Percentiles rank a stretch among this genome's conserved stretches.
Evolutionary conservation across 2,113 vertebrate species (phyloP).

Genomic region (Eidolon helvum): DNA sequence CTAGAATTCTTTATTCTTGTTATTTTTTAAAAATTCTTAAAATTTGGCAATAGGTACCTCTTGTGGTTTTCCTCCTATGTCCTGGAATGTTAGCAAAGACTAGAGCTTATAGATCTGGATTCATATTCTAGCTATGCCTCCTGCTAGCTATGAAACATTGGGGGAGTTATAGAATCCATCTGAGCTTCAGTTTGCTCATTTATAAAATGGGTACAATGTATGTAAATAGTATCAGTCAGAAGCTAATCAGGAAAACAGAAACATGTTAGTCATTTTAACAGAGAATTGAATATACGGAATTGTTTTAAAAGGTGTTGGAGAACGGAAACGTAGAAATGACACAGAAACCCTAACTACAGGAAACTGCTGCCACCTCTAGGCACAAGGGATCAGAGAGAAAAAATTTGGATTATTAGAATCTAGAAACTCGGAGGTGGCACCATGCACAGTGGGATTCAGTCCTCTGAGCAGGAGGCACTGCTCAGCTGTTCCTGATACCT

Average conservation of each 20-base stretch:
- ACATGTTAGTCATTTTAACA: background rate
- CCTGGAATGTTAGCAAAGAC: background rate
- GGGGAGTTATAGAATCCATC: too few species aligned
- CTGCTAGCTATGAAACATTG: background rate
- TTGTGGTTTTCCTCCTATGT: background rate
- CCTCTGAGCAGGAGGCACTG: too few species aligned
- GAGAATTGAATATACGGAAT: background rate
- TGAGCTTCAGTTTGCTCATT: background rate
- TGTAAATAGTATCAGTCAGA: background rate
- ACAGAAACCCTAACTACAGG: background rate
- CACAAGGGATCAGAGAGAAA: background rate
- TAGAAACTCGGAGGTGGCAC: accelerated
- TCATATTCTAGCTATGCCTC: background rate
- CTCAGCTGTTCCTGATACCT: background rate
- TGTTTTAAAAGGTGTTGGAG: background rate
- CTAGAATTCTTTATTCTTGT: background rate
- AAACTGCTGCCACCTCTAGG: too few species aligned
- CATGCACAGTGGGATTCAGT: background rate
- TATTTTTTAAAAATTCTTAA: background rate
- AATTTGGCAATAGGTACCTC: background rate
- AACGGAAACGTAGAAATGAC: background rate
- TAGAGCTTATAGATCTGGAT: background rate
- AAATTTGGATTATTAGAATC: background rate
- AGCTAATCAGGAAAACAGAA: background rate
- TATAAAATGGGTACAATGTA: background rate